Conservation (phyloP, 92 coral and sea anemone species). For the Porites lobata region DNA sequence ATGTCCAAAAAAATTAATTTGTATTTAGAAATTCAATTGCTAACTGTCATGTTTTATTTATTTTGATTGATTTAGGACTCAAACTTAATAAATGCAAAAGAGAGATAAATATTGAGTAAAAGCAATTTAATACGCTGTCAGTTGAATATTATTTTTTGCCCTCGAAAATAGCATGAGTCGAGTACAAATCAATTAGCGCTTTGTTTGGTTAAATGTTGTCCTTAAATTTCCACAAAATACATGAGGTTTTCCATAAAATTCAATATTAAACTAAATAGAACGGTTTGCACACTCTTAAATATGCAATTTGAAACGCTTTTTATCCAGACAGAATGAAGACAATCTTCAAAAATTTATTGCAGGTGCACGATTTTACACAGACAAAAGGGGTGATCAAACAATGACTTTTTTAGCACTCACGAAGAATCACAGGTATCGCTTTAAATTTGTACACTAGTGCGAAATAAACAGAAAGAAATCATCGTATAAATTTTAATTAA, state of each 20-base stretch:
- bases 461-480: not conserved
- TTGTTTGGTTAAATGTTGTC: slow-evolving; percentile 9
- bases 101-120: slow-evolving; percentile 1
- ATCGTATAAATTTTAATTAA: slow-evolving; percentile 1
- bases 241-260: not conserved
- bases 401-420: not conserved
- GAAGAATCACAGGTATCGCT: not conserved
- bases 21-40: slow-evolving; percentile 18
- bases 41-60: not conserved
- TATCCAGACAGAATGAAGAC: not conserved
- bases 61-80: slow-evolving; percentile 13
- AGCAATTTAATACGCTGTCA: not conserved
- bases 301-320: slow-evolving; percentile 13
- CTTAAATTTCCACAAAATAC: not conserved
- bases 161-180: not conserved
- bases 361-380: slow-evolving; percentile 27
- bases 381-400: slow-evolving; percentile 24
- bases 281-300: not conserved
- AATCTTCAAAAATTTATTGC: not conserved
- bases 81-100: slow-evolving; percentile 20
- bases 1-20: slow-evolving; percentile 36
- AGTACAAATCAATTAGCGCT: not conserved
- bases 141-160: slow-evolving; percentile 14
- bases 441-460: not conserved
- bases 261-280: not conserved